Evolutionary conservation across 2,113 vertebrate genomes (phyloP), one percentile per base, ranked within the genome.

Genomic region (Otus sunia): DNA sequence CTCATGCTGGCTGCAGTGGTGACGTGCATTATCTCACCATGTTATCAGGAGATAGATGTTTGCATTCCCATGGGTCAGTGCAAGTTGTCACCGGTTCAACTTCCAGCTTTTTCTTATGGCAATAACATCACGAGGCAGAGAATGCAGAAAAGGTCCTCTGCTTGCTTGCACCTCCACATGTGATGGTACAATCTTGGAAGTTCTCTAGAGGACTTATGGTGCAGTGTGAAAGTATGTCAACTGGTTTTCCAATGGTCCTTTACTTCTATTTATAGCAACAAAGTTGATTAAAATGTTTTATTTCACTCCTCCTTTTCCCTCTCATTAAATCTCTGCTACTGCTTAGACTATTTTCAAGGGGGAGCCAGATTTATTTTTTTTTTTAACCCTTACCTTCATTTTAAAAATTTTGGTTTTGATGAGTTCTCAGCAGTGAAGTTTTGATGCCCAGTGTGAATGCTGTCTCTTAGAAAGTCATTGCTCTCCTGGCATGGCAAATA

Each of bases 11-110:
- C 94, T 69, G 66, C 79, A 52, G 93, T 72, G 95, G 90, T 95
- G 96, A 97, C 94, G 93, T 36, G 39, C 32, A 4, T 64, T 94
- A 94, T 96, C 97, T 95, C 82, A 26, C 20, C n/a, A 7, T 58
- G 81, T 94, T 96, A 96, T 96, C 96, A 32, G 56, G 78, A 96
- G 95, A 92, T 90, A 94, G 88, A 92, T 94, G 92, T 88, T 94
- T 88, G 90, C 75, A 58, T 95, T 92, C 88, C 92, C 88, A 49
- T 91, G 86, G 94, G 83, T 96, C 92, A 90, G 66, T 1, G 30
- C 82, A 80, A 52, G 66, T 94, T 95, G 92, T 86, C 90, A 90
- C 72, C 58, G 89, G 88, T 96, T 94, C 90, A 86, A 75, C 96
- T 96, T 97, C 75, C 90, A 96, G 69, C 37, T 95, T 94, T 96